Evolutionary conservation across 2,888 invertebrate genomes (phyloP).

Genomic region (Orthonychiurus folsomi): DNA sequence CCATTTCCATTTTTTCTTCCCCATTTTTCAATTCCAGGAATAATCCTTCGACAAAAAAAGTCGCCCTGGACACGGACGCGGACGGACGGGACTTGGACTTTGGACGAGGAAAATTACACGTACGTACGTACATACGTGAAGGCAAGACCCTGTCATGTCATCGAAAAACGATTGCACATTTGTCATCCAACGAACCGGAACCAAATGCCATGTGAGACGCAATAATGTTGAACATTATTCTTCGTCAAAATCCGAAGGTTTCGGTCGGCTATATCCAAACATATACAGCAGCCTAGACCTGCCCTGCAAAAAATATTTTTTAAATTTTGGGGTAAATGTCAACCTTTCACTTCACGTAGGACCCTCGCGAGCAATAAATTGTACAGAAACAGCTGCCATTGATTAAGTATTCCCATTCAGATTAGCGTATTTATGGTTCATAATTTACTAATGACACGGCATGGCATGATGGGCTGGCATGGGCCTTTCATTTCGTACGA

Average conservation of each 20-base stretch:
- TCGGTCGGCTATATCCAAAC: no score
- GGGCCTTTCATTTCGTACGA: no score
- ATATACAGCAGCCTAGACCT: neutral
- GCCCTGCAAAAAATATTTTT: neutral
- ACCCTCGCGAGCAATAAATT: neutral
- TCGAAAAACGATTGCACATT: slow-evolving; percentile 3
- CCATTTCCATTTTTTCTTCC: neutral
- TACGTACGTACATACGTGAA: neutral
- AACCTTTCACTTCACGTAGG: neutral
- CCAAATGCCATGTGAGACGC: slow-evolving; percentile 11
- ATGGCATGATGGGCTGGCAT: neutral
- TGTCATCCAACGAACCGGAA: slow-evolving; percentile 12
- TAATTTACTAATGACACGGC: neutral
- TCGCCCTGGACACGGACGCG: no score
- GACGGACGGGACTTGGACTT: neutral
- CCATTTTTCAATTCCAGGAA: slow-evolving; percentile 1
- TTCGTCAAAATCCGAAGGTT: slow-evolving; percentile 9
- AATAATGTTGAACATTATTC: slow-evolving; percentile 9
- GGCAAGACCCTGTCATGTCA: neutral
- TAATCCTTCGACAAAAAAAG: neutral
- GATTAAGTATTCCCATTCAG: neutral
- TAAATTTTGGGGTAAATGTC: slow-evolving; percentile 1
- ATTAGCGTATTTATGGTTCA: slow-evolving; percentile 1
- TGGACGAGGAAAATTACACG: no score
- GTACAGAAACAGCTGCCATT: neutral